Evolutionary conservation across 2,797 vertebrate species (phyloP).

Genomic region (Acestrorhynchus altus): DNA sequence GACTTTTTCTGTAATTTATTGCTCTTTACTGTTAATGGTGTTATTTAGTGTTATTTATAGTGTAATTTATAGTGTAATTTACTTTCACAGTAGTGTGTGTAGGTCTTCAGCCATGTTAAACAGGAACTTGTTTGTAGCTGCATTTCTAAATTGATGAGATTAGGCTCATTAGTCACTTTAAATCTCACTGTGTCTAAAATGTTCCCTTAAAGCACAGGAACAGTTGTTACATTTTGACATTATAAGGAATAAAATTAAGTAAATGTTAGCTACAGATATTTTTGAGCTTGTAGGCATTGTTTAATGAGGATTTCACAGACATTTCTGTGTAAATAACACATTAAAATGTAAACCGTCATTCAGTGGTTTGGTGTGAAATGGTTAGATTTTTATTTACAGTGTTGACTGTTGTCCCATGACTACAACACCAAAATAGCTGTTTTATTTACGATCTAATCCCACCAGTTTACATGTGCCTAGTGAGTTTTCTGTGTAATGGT

Average conservation of each 20-base stretch:
- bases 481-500: too few relatives aligned
- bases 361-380: too few relatives aligned
- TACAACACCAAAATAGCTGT: too few relatives aligned
- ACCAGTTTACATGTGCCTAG: too few relatives aligned
- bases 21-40: neutral
- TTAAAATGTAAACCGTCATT: too few relatives aligned
- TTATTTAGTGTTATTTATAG: constrained; percentile 8
- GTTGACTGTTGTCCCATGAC: too few relatives aligned
- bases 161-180: neutral
- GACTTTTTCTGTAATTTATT: neutral
- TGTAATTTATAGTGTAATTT: constrained; percentile 15
- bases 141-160: neutral
- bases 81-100: too few relatives aligned
- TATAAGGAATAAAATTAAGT: neutral
- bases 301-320: neutral
- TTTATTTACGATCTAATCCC: too few relatives aligned
- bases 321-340: too few relatives aligned
- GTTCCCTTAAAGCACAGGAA: neutral
- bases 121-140: neutral
- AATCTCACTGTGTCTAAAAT: too few relatives aligned
- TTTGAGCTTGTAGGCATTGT: neutral
- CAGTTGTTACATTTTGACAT: neutral
- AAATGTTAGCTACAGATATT: neutral
- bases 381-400: too few relatives aligned
- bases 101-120: too few relatives aligned